A percentile compares a stretch with the other conserved stretches of the same genome.
These are phyloP conservation scores for Eumaeus atala DNA, from an alignment of 1,140 invertebrate species.

Conservation along the genomic window DNA sequence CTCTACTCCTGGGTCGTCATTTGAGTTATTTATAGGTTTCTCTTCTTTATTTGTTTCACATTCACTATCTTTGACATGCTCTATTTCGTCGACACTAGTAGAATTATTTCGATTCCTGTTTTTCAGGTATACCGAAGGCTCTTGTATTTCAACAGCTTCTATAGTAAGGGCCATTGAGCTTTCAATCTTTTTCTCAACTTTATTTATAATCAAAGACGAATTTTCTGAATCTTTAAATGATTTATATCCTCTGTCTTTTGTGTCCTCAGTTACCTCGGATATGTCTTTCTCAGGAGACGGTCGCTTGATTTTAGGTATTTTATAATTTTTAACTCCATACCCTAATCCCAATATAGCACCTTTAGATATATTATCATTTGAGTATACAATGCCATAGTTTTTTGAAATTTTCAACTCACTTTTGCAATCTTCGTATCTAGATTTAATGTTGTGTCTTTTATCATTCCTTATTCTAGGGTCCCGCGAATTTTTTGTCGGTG, in stretches of 20 bases:
- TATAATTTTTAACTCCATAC: conserved; percentile 78
- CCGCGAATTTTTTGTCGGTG: conserved; percentile 31
- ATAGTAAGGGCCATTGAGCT: too few species aligned
- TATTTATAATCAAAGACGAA: neutral
- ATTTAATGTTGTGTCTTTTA: conserved; percentile 21
- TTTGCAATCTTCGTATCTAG: conserved; percentile 27
- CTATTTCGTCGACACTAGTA: too few species aligned
- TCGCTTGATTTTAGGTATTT: conserved; percentile 78
- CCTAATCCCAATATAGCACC: conserved; percentile 58
- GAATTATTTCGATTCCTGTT: too few species aligned
- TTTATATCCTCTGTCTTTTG: conserved; percentile 11
- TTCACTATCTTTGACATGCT: conserved; percentile 1
- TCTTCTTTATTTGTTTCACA: conserved; percentile 12
- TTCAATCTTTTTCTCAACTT: too few species aligned
- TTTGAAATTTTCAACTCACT: conserved; percentile 28
- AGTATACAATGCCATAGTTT: conserved; percentile 53
- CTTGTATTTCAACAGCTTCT: too few species aligned
- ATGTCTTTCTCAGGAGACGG: conserved; percentile 24
- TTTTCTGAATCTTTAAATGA: conserved; percentile 8
- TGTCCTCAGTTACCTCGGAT: conserved; percentile 18
- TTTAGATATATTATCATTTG: conserved; percentile 59
- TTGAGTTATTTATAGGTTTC: conserved; percentile 5
- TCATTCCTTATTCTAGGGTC: conserved; percentile 40
- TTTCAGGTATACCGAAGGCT: too few species aligned
- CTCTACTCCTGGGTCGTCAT: conserved; percentile 8